Evolutionary conservation across 2,797 vertebrate species (phyloP).

Genomic region (Etheostoma perlongum): DNA sequence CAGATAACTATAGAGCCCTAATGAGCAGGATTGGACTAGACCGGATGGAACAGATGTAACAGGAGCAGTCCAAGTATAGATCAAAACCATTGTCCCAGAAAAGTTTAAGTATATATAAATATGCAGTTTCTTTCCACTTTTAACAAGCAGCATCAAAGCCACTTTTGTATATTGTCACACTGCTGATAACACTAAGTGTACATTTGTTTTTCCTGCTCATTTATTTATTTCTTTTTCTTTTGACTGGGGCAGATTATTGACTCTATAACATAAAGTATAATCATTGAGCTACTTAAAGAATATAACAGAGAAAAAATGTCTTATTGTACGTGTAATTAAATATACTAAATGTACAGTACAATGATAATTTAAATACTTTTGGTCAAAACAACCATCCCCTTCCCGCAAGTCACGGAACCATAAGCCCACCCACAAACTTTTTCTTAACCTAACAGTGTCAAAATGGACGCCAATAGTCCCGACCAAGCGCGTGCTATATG

Average conservation of each 20-base stretch:
- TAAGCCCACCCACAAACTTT: too few species aligned
- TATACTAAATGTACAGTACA: background rate
- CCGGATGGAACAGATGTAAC: conserved; percentile 9
- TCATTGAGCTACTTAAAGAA: background rate
- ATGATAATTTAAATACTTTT: background rate
- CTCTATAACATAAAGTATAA: background rate
- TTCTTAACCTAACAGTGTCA: too few species aligned
- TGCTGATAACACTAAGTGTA: background rate
- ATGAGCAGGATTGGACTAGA: conserved; percentile 38
- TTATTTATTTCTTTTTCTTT: background rate
- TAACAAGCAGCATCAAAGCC: conserved; percentile 26
- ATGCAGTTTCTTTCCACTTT: conserved; percentile 2
- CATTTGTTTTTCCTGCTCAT: background rate
- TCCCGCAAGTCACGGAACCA: too few species aligned
- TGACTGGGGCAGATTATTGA: background rate
- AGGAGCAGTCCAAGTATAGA: conserved; percentile 13
- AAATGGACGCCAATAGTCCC: too few species aligned
- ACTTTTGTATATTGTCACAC: background rate
- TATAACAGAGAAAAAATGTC: background rate
- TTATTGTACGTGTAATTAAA: background rate
- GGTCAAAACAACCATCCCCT: background rate
- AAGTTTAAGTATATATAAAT: background rate
- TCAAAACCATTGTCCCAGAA: conserved; percentile 30
- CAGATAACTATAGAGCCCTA: conserved; percentile 54
- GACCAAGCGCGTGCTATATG: too few species aligned